Conservation (phyloP, 2,888 invertebrate genomes). For the Morpho deidamia region DNA sequence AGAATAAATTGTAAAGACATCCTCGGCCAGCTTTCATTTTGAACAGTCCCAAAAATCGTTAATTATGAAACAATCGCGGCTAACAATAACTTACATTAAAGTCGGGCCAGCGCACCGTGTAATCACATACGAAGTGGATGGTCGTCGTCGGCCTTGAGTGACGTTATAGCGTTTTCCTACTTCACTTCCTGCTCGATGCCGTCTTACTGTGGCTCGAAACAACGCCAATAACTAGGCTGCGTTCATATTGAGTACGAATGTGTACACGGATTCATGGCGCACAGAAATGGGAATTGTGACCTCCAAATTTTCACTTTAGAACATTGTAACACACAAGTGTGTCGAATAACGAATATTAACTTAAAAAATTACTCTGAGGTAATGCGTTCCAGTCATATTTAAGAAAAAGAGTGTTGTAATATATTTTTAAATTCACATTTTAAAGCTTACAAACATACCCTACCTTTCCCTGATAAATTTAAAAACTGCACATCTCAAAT, state of each 20-base stretch:
- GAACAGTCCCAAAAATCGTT: not conserved
- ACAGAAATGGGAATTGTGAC: too few relatives aligned
- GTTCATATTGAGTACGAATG: conserved; percentile 6
- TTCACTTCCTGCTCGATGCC: conserved; percentile 70
- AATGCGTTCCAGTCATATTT: too few relatives aligned
- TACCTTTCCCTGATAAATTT: too few relatives aligned
- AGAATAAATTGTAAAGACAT: too few relatives aligned
- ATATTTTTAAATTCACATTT: not conserved
- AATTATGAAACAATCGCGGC: conserved; percentile 44
- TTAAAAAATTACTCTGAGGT: too few relatives aligned
- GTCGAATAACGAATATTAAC: too few relatives aligned
- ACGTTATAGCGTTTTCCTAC: conserved; percentile 72
- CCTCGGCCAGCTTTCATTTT: too few relatives aligned
- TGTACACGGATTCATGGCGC: too few relatives aligned
- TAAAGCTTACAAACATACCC: too few relatives aligned
- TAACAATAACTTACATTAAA: conserved; percentile 31
- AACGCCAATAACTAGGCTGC: conserved; percentile 24
- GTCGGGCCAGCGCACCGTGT: conserved; percentile 43
- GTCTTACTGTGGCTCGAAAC: conserved; percentile 52
- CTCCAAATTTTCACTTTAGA: too few relatives aligned
- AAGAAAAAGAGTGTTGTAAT: not conserved
- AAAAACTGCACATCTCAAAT: too few relatives aligned
- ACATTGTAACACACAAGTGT: too few relatives aligned
- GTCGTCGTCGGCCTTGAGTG: conserved; percentile 61
- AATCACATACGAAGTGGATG: conserved; percentile 28